phyloP scores from a whole-genome alignment of 2,797 vertebrate genomes.

The Eleutherodactylus coqui region DNA sequence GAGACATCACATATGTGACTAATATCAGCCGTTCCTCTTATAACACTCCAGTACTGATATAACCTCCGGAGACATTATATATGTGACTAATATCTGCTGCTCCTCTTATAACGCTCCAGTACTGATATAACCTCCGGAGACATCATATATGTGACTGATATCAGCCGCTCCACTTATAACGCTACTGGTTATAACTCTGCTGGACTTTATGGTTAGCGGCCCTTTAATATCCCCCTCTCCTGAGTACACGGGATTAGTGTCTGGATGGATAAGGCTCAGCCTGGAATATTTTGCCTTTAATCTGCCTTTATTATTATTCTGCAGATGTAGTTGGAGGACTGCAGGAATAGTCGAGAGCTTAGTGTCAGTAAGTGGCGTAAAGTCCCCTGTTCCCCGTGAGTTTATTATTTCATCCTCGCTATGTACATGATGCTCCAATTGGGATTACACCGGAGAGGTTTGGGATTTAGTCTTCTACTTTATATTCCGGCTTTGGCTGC shows the following conservation, averaged over 20 bases:
- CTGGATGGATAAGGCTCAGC: background rate
- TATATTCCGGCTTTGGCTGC: background rate
- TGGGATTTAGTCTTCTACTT: background rate
- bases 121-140: too few species aligned
- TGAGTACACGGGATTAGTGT: background rate
- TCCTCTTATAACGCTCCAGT: too few species aligned
- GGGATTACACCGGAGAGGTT: background rate
- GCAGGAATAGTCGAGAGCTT: background rate
- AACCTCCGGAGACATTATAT: too few species aligned
- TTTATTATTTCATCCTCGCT: slow-evolving; percentile 20
- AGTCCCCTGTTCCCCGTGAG: background rate
- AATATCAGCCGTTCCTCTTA: too few species aligned
- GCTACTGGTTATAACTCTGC: background rate
- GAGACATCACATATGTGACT: too few species aligned
- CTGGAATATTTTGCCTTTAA: slow-evolving; percentile 3
- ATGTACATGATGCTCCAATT: slow-evolving; percentile 6
- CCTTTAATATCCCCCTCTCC: background rate
- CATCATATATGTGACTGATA: too few species aligned
- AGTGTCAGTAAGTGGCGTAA: background rate
- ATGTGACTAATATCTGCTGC: too few species aligned
- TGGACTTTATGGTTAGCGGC: background rate
- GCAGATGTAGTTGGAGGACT: slow-evolving; percentile 12
- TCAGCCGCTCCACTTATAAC: background rate
- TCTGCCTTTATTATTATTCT: slow-evolving; percentile 30
- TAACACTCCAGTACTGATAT: too few species aligned